Percentiles rank a stretch among this genome's conserved stretches.
phyloP scores from a whole-genome alignment of 2,797 vertebrate species.

The Cygnus olor region DNA sequence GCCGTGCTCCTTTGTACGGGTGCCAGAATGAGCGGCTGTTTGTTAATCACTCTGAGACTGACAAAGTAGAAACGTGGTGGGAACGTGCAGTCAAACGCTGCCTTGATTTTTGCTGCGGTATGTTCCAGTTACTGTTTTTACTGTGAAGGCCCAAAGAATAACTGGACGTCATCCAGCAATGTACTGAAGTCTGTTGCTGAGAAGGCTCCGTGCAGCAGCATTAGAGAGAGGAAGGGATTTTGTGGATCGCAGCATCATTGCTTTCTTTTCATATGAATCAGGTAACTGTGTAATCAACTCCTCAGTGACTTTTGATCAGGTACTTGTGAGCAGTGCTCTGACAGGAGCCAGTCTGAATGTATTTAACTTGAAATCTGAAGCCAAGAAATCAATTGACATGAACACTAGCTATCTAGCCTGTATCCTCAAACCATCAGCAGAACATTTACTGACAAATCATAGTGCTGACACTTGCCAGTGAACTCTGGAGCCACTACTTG shows the following conservation, averaged over 20 bases:
- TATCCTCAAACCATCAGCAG: background rate
- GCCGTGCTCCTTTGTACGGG: background rate
- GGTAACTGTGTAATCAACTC: conserved; percentile 7
- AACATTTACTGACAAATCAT: background rate
- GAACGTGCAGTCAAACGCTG: background rate
- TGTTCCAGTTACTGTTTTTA: background rate
- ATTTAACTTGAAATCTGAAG: conserved; percentile 4
- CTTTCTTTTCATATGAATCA: background rate
- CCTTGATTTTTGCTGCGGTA: background rate
- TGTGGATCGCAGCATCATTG: background rate
- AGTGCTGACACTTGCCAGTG: background rate
- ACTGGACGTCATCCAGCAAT: fast-evolving
- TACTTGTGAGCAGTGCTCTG: background rate
- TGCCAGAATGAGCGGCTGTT: background rate
- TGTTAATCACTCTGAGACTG: background rate
- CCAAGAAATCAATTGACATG: background rate
- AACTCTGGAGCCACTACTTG: background rate
- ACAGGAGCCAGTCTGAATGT: conserved; percentile 17
- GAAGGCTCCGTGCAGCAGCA: background rate
- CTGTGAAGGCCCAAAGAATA: fast-evolving
- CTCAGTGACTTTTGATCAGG: background rate
- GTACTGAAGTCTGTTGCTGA: background rate
- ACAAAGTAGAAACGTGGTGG: background rate
- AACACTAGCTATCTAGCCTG: background rate
- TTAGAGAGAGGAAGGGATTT: background rate